Percentiles rank a stretch among this genome's conserved stretches.
Conservation (phyloP, 2,888 invertebrate genomes). For the Macaria liturata region DNA sequence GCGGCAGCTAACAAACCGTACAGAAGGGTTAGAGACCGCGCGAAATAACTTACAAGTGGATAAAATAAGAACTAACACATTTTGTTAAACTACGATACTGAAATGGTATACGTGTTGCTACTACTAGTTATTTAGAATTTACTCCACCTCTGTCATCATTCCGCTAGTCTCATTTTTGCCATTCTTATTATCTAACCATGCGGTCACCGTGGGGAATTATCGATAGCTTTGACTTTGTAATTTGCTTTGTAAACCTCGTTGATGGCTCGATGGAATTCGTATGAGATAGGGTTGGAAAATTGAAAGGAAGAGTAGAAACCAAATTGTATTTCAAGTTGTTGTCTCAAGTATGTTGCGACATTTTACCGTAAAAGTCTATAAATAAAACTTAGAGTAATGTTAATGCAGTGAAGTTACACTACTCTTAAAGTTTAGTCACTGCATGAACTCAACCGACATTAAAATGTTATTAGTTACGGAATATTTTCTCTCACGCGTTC, state of each 20-base stretch:
- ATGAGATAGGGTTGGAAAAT: slow-evolving; percentile 12
- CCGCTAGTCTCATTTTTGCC: slow-evolving; percentile 61
- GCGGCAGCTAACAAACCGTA: slow-evolving; percentile 71
- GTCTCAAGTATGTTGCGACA: too few species aligned
- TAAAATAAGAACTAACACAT: too few species aligned
- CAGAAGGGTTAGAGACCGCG: slow-evolving; percentile 57
- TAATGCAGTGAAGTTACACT: too few species aligned
- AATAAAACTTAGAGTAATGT: too few species aligned
- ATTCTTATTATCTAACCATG: slow-evolving; percentile 62
- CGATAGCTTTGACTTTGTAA: slow-evolving; percentile 37
- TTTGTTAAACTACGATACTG: too few species aligned
- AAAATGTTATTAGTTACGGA: slow-evolving; percentile 24
- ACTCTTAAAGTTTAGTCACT: neutral
- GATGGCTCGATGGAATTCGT: slow-evolving; percentile 11
- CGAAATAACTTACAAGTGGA: too few species aligned
- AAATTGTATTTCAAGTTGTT: too few species aligned
- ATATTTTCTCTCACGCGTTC: slow-evolving; percentile 23
- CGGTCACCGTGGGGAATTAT: slow-evolving; percentile 44
- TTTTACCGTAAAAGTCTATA: too few species aligned
- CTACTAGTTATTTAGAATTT: too few species aligned
- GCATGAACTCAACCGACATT: slow-evolving; percentile 8
- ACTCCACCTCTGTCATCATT: slow-evolving; percentile 58
- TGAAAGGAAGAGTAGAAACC: slow-evolving; percentile 1
- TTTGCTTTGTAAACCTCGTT: slow-evolving; percentile 30
- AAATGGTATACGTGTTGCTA: too few species aligned